phyloP scores from a whole-genome alignment of 2,113 vertebrate genomes.

The Varanus komodoensis region DNA sequence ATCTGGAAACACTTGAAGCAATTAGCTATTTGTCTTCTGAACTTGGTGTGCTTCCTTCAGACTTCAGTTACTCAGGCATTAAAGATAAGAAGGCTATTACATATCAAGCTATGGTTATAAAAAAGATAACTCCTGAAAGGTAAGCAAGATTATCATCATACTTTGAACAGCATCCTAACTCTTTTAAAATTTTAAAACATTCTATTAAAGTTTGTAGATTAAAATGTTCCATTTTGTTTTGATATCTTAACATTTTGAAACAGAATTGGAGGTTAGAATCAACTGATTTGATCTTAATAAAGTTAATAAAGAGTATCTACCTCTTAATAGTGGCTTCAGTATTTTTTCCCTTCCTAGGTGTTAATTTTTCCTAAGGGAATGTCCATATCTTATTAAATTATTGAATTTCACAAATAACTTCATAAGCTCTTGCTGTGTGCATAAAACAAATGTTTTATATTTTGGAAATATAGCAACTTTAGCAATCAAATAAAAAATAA shows the following conservation, averaged over 20 bases:
- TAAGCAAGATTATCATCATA: constrained; percentile 59
- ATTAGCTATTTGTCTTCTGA: constrained; percentile 87
- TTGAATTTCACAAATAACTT: not conserved
- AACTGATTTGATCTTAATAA: not conserved
- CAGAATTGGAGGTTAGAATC: not conserved
- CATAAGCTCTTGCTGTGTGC: not conserved
- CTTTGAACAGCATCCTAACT: not conserved
- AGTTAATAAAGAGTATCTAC: not conserved
- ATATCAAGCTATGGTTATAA: constrained; percentile 93
- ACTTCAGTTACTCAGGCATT: constrained; percentile 95
- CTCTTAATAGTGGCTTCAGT: not conserved
- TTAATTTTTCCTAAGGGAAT: not conserved
- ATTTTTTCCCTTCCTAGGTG: not conserved
- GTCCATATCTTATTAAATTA: too few species aligned
- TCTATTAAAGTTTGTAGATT: not conserved
- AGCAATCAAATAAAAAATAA: too few species aligned
- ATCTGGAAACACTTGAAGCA: constrained; percentile 94
- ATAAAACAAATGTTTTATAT: too few species aligned
- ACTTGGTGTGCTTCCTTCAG: constrained; percentile 90
- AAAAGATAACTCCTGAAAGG: constrained; percentile 90
- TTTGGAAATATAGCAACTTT: too few species aligned
- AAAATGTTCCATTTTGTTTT: not conserved
- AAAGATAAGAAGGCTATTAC: constrained; percentile 96
- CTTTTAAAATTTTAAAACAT: too few species aligned
- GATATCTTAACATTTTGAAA: not conserved